Evolutionary conservation across 2,797 vertebrate genomes (phyloP).

Genomic region (Agapornis canus): DNA sequence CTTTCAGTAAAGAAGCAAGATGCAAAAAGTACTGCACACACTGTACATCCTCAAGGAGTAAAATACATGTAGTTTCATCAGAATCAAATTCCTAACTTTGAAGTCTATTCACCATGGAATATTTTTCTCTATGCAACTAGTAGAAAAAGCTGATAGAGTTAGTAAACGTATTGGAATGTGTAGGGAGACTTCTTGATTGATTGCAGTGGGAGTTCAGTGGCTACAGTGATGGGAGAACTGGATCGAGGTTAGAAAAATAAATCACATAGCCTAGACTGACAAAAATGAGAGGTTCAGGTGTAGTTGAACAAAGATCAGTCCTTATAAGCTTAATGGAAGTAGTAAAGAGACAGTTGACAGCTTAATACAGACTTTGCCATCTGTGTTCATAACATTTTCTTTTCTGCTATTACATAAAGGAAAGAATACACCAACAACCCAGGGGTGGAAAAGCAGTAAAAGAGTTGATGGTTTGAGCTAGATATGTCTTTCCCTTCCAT

Average conservation of each 20-base stretch:
- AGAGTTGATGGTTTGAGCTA: not conserved
- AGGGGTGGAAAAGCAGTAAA: not conserved
- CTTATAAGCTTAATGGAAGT: not conserved
- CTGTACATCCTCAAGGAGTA: not conserved
- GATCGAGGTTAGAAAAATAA: constrained; percentile 23
- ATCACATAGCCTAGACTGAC: not conserved
- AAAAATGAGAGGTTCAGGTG: not conserved
- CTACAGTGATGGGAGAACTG: not conserved
- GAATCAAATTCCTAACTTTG: not conserved
- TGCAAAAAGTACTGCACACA: not conserved
- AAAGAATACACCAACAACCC: not conserved
- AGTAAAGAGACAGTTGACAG: not conserved
- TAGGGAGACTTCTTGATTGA: constrained; percentile 22
- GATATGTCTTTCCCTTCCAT: not conserved
- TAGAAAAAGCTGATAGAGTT: not conserved
- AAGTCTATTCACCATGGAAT: not conserved
- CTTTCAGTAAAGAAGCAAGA: not conserved
- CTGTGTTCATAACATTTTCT: not conserved
- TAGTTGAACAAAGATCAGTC: not conserved
- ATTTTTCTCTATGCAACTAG: not conserved
- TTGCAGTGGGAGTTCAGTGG: not conserved
- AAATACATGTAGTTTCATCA: not conserved
- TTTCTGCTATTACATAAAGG: not conserved
- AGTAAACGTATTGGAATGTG: not conserved
- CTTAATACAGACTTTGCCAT: not conserved